Evolutionary conservation across 2,888 invertebrate genomes (phyloP), one percentile per base, ranked within the genome.

Genomic region (Diloba caeruleocephala): DNA sequence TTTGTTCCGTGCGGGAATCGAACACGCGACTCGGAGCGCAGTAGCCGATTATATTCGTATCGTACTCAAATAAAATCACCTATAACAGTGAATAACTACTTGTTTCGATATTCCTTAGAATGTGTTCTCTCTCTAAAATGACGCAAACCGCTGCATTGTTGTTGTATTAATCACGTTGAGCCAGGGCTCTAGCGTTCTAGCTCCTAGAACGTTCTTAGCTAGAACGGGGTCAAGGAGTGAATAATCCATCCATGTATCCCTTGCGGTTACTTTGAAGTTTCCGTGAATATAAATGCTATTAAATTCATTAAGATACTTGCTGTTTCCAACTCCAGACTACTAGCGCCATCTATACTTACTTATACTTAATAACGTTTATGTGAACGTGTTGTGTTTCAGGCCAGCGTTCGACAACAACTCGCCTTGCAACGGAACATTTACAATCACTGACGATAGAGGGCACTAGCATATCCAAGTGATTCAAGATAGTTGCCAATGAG

Each of bases 341-440:
- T 48, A 65, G 19, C 73, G 79, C 78, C 85, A 84, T 82, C 85
- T 81, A 36, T 13, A 12, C 6, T 3, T 10, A 36, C 10, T 9
- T 15, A 13, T 34, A 32, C 38, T 14, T 23, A 57, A 52, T 59
- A 52, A 55, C 44, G 19, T 25, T 5, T n/a, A n/a, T n/a, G n/a
- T n/a, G n/a, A n/a, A n/a, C n/a, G n/a, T 29, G 28, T 58, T 49
- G 64, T 67, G n/a, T 74, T 76, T 64, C 88, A 90, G 89, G 66
- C 72, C 84, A 17, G 55, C 81, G 42, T 78, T 84, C 58, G 89
- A 87, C 43, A 85, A 60, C 61, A 74, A 75, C 28, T 79, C 89
- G 1, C 81, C 88, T 13, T 85, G 87, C 78, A 91, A 89, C 59
- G 92, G 91, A 34, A 90, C 91, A 42, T 92, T 92, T 58, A 88